Evolutionary conservation across 64 coral and sea anemone genomes (phyloP).

Genomic region (Trachythela sp.): DNA sequence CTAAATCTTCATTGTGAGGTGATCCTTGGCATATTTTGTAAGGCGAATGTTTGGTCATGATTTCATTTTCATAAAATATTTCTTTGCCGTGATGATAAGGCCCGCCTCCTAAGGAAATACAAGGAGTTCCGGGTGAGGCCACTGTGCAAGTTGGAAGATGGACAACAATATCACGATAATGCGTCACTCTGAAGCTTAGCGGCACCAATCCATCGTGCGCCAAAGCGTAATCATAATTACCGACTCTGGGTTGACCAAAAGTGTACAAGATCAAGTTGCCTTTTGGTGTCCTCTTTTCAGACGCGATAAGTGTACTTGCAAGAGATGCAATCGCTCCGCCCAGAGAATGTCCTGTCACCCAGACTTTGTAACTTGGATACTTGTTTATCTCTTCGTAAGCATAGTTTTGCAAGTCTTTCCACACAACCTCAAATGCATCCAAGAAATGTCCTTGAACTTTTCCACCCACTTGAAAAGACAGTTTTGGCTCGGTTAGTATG

Average conservation of each 20-base stretch:
- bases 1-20: slow-evolving; percentile 41
- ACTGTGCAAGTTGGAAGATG: slow-evolving; percentile 23
- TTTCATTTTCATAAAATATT: slow-evolving; percentile 21
- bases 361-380: slow-evolving; percentile 35
- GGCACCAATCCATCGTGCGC: background rate
- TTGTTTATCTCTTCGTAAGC: slow-evolving; percentile 18
- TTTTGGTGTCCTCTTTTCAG: slow-evolving; percentile 1
- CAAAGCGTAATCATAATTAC: slow-evolving; percentile 28
- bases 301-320: slow-evolving; percentile 24
- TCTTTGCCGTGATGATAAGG: slow-evolving; percentile 49
- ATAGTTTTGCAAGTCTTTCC: slow-evolving; percentile 6
- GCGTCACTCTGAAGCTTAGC: slow-evolving; percentile 9
- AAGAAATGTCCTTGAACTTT: slow-evolving; percentile 8
- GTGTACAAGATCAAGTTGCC: slow-evolving; percentile 27
- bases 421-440: background rate
- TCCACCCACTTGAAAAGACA: slow-evolving; percentile 19
- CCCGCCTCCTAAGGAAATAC: background rate
- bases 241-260: slow-evolving; percentile 42
- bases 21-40: slow-evolving; percentile 33
- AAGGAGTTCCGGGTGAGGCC: background rate
- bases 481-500: slow-evolving; percentile 21
- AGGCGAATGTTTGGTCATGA: background rate
- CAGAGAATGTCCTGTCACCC: slow-evolving; percentile 46
- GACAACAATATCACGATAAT: slow-evolving; percentile 28
- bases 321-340: slow-evolving; percentile 35